These are phyloP conservation scores for Pygathrix nemaeus DNA, from an alignment of 2,113 vertebrate genomes.

Conservation along the genomic window DNA sequence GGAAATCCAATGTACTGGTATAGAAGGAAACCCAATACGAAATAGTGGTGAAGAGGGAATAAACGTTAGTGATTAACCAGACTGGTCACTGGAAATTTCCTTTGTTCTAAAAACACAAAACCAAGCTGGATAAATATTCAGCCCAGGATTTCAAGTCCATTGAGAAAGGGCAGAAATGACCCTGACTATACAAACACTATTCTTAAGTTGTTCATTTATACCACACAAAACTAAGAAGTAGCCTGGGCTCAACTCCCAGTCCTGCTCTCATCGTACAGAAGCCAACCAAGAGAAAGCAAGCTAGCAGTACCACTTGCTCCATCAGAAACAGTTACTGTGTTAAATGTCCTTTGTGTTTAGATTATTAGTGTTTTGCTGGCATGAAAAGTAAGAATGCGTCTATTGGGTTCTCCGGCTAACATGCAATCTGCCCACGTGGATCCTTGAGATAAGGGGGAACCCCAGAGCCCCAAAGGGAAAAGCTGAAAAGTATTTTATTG, in stretches of 20 bases:
- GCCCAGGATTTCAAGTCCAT: slow-evolving; percentile 35
- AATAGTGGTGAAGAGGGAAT: slow-evolving; percentile 58
- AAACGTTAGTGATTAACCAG: slow-evolving; percentile 57
- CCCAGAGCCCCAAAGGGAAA: slow-evolving; percentile 57
- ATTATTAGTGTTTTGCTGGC: neutral
- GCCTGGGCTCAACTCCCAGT: slow-evolving; percentile 37
- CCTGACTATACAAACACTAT: slow-evolving; percentile 38
- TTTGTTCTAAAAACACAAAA: slow-evolving; percentile 67
- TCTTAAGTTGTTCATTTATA: slow-evolving; percentile 55
- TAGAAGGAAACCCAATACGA: slow-evolving; percentile 64
- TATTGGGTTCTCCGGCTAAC: slow-evolving; percentile 18
- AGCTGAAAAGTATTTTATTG: slow-evolving; percentile 53
- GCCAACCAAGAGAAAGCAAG: slow-evolving; percentile 26
- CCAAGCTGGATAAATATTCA: slow-evolving; percentile 55
- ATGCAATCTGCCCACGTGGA: slow-evolving; percentile 19
- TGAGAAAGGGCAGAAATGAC: slow-evolving; percentile 55
- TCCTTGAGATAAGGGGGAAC: slow-evolving; percentile 32
- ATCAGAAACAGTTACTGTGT: slow-evolving; percentile 56
- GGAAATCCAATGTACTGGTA: slow-evolving; percentile 69
- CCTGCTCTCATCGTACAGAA: neutral
- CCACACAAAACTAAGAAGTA: slow-evolving; percentile 39
- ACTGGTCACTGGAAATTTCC: slow-evolving; percentile 52
- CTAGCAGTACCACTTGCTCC: neutral
- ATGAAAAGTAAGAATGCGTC: neutral
- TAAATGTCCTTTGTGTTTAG: slow-evolving; percentile 48